Evolutionary conservation across 2,888 invertebrate genomes (phyloP).

Genomic region (Polia nebulosa): DNA sequence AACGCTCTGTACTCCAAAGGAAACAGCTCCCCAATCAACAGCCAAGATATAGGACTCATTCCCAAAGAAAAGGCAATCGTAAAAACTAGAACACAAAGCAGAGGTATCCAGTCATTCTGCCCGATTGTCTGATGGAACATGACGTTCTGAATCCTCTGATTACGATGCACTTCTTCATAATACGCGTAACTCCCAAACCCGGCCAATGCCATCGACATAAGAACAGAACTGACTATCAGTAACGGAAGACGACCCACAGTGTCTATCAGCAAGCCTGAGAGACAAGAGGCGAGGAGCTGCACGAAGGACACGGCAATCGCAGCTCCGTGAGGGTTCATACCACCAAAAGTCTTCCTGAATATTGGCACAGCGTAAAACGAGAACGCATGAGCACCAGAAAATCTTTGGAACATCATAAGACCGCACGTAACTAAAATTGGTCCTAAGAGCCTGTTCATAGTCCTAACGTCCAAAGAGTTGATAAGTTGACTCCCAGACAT

Average conservation of each 20-base stretch:
- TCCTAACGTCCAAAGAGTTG: conserved; percentile 84
- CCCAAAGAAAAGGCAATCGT: conserved; percentile 97
- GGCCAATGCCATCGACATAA: conserved; percentile 96
- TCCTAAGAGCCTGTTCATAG: conserved; percentile 90
- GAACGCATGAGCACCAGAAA: conserved; percentile 96
- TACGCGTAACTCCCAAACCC: conserved; percentile 96
- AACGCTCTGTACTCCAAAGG: conserved; percentile 96
- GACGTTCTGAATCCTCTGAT: conserved; percentile 88
- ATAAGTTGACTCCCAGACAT: conserved; percentile 85
- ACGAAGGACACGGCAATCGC: conserved; percentile 96
- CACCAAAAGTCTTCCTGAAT: conserved; percentile 95
- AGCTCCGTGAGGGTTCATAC: conserved; percentile 95
- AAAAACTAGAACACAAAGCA: conserved; percentile 95
- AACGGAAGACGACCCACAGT: conserved; percentile 96
- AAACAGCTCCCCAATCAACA: conserved; percentile 96
- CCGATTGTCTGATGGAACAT: conserved; percentile 90
- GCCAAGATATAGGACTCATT: conserved; percentile 97
- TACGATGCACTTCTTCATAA: conserved; percentile 93
- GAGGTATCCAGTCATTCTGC: conserved; percentile 95
- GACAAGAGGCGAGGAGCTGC: conserved; percentile 95
- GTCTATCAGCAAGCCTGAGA: conserved; percentile 96
- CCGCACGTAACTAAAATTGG: conserved; percentile 96
- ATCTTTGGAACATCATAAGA: conserved; percentile 97
- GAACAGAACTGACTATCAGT: conserved; percentile 95
- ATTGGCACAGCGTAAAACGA: conserved; percentile 97